A percentile compares a stretch with the other conserved stretches of the same genome.
phyloP scores from a whole-genome alignment of 2,888 invertebrate genomes.

The Megalurothrips usitatus region DNA sequence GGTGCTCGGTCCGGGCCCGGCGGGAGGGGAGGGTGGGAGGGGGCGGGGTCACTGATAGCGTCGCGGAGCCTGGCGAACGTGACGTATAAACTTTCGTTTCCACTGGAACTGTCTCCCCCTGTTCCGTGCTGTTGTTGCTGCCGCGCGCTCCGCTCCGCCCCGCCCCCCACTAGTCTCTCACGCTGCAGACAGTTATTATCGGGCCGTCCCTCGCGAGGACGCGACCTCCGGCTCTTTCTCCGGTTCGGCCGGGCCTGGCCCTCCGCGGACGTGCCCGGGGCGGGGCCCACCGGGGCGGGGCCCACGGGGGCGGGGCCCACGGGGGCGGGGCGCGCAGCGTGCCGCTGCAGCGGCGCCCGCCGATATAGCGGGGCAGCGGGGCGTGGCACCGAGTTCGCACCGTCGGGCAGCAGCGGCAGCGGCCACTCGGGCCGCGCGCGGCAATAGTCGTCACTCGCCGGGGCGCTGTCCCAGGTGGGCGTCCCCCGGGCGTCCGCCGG shows the following conservation, averaged over 20 bases:
- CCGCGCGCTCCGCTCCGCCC: not conserved
- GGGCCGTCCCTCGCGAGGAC: not conserved
- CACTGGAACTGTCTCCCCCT: not conserved
- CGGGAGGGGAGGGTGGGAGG: not conserved
- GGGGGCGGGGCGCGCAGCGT: not conserved
- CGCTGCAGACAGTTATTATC: conserved; percentile 15
- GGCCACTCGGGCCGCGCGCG: not conserved
- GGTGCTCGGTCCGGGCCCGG: no score
- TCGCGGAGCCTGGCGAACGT: not conserved
- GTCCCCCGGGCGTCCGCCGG: no score
- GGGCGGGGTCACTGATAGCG: not conserved
- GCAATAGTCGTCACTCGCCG: no score
- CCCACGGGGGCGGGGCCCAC: not conserved
- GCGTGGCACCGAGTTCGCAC: no score
- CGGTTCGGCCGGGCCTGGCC: no score
- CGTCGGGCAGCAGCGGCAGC: not conserved
- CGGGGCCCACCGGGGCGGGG: not conserved
- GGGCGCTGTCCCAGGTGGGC: no score
- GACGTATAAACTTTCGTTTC: conserved; percentile 15
- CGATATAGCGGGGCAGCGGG: no score
- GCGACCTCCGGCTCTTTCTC: not conserved
- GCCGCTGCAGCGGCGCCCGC: no score
- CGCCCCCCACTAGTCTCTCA: no score
- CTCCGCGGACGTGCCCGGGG: not conserved
- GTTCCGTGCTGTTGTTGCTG: not conserved